Evolutionary conservation across 2,113 vertebrate species (phyloP), one percentile per base, ranked within the genome.

Genomic region (Cheirogaleus medius): DNA sequence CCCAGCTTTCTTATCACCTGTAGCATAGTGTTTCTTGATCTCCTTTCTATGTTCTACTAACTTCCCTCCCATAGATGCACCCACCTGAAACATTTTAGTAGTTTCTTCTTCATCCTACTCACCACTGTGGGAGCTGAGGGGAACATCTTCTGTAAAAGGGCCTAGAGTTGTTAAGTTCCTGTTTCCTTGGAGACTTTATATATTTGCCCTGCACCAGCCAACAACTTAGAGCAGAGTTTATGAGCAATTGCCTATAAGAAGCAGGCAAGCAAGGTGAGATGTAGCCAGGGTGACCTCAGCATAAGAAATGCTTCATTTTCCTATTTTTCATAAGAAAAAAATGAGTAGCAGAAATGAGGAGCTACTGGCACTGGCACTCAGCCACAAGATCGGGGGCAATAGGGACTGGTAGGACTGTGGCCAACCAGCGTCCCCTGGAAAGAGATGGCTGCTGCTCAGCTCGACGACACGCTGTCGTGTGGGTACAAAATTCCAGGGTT

Each of bases 11-110:
- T 34, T 2, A 25, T 0, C 39, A 17, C 69, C 25, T 5, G 6
- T 4, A 23, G 29, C 29, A 52, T 0, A 2, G 44, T 1, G 25
- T 73, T 9, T 42, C 47, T 25, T 27, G 14, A 2, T 2, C 1
- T 8, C 29, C n/a, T 73, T 25, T 21, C 82, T 47, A 6, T 44
- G 21, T 5, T 20, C 29, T 39, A 66, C 87, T 21, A n/a, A 42
- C 32, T 84, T 39, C 80, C 17, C 74, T 69, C 76, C 77, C n/a
- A 27, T 8, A 60, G 63, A 18, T 12, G 11, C 0, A 9, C 39
- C 44, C 12, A 44, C 17, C 25, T 54, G 44, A 39, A 29, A 54
- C 0, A 0, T 58, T 37, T 63, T 34, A 87, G 63, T 4, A 78
- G 14, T 60, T 78, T 88, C 52, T 37, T 90, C 96, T 76, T 81